Percentiles rank a stretch among this genome's conserved stretches.
These are phyloP conservation scores for Acropora tenuis DNA, from an alignment of 64 coral and sea anemone species.

Conservation along the genomic window DNA sequence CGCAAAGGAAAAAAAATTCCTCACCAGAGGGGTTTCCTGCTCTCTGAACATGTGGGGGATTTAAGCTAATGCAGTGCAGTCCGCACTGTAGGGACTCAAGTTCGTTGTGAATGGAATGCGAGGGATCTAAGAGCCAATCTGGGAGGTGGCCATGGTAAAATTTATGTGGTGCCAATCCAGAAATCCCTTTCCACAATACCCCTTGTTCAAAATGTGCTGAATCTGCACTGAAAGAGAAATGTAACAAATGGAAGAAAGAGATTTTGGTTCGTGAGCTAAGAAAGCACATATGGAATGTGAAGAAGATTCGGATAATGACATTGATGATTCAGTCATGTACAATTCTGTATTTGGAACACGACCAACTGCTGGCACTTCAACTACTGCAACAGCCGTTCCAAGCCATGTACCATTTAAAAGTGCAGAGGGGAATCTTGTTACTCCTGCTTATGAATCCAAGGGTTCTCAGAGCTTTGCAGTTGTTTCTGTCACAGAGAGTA, in stretches of 20 bases:
- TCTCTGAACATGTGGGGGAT: background rate
- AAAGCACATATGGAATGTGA: constrained; percentile 59
- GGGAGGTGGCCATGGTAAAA: constrained; percentile 65
- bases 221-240: constrained; percentile 35
- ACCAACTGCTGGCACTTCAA: too few relatives aligned
- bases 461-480: too few relatives aligned
- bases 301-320: background rate
- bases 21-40: background rate
- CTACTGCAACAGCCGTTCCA: too few relatives aligned
- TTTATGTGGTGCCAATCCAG: constrained; percentile 51
- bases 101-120: constrained; percentile 46
- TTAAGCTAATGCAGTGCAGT: background rate
- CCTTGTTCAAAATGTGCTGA: background rate
- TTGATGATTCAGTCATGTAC: background rate
- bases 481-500: too few relatives aligned
- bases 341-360: background rate
- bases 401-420: too few relatives aligned
- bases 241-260: constrained; percentile 46
- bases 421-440: too few relatives aligned
- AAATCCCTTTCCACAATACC: constrained; percentile 43
- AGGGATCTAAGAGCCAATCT: constrained; percentile 50
- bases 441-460: too few relatives aligned
- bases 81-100: constrained; percentile 35
- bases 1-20: background rate
- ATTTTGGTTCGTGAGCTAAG: constrained; percentile 38